Base-by-base conservation (phyloP, 2,113 vertebrate genomes). In the Phyllopteryx taeniolatus region DNA sequence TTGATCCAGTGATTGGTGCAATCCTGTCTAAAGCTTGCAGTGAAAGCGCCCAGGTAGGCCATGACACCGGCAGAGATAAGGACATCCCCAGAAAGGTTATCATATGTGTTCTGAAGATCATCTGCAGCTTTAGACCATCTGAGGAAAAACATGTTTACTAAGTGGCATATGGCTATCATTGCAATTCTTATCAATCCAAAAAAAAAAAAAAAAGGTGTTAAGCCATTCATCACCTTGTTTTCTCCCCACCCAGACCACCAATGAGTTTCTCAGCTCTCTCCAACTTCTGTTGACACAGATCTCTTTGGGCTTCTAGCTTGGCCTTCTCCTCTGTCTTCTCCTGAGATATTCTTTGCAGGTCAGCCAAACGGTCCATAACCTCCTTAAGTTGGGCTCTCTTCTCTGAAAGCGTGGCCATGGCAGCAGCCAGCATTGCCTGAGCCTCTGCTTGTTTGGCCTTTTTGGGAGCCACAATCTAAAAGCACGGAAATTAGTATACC, bases 31-130 rank as follows among this genome's bases (percentile, higher is more conserved):
- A 97, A 99, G 31, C 87, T 94, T 57, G 95, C 94, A 67, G 97
- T 98, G 81, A 99, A 99, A 85, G 96, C 94, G 20, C 96, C 97
- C 19, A 99, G 88, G 77, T 99, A 99, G 19, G 98, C 97, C 68
- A 99, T 98, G 49, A 98, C 95, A 62, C 97, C 96, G 63, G 97
- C 96, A 76, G 97, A 98, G 85, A 99, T 92, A 67, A 99, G 88
- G 67, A 96, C 94, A 63, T 99, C 96, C 51, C 98, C 98, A 14
- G 95, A 98, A 85, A 99, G 88, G 86, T 98, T 98, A 86, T 98
- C 94, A 68, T 99, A 98, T 0, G 86, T 92, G 70, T 85, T 90
- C 71, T 99, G 98, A 57, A 99, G 93, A 75, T 97, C 93, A 72
- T 93, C 89, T 53, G 96, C 98, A 81, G 95, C 96, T 79, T 96